A percentile compares a stretch with the other conserved stretches of the same genome.
Evolutionary conservation across 2,888 invertebrate species (phyloP).

Genomic region (Drosophila buzzatii): DNA sequence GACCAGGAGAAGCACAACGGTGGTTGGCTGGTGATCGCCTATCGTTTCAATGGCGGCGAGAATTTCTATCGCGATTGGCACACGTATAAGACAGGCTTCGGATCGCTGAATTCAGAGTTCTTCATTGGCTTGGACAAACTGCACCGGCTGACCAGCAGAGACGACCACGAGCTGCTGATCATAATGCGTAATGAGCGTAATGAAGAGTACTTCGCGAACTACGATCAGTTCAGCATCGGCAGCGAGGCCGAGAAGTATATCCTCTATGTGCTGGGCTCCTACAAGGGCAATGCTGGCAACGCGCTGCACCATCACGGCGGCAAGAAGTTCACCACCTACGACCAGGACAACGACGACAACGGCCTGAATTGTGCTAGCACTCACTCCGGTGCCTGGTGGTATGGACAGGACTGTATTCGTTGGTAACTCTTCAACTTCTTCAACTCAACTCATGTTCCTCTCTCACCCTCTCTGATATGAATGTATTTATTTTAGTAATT

Average conservation of each 20-base stretch:
- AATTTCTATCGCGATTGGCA: conserved; percentile 53
- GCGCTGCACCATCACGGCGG: conserved; percentile 61
- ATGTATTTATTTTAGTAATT: conserved; percentile 42
- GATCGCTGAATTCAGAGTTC: conserved; percentile 55
- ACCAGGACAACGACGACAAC: conserved; percentile 73
- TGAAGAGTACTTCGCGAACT: conserved; percentile 58
- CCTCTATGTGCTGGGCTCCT: conserved; percentile 54
- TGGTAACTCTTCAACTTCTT: conserved; percentile 49
- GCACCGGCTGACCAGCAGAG: conserved; percentile 50
- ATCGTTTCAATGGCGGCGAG: conserved; percentile 63
- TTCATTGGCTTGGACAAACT: conserved; percentile 69
- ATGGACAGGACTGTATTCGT: conserved; percentile 55
- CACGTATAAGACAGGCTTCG: conserved; percentile 65
- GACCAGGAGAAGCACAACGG: conserved; percentile 56
- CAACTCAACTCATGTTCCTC: neutral
- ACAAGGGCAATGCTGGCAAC: conserved; percentile 63
- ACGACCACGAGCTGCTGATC: conserved; percentile 47
- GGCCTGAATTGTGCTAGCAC: conserved; percentile 63
- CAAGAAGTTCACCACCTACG: conserved; percentile 69
- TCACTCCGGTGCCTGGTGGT: conserved; percentile 74
- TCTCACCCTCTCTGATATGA: neutral
- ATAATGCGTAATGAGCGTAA: conserved; percentile 34
- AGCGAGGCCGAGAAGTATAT: conserved; percentile 60
- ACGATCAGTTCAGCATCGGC: conserved; percentile 60
- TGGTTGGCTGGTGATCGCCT: conserved; percentile 68